Percentiles rank a stretch among this genome's conserved stretches.
These are phyloP conservation scores for Megaustenia siamemsis DNA, from an alignment of 2,888 invertebrate species.

Conservation along the genomic window DNA sequence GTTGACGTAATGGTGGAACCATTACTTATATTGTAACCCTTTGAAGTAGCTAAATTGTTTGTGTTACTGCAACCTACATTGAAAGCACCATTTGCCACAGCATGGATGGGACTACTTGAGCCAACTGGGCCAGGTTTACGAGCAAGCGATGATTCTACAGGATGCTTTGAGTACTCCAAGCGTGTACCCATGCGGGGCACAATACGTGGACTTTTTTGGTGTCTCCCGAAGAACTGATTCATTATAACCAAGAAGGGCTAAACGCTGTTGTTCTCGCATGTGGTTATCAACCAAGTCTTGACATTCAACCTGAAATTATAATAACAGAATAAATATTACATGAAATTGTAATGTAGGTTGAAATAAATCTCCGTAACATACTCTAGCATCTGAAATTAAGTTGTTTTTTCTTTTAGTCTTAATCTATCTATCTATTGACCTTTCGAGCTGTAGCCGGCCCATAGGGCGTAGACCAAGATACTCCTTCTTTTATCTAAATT, in stretches of 20 bases:
- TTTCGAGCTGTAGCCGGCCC: no score
- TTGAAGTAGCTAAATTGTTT: conserved; percentile 25
- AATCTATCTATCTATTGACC: no score
- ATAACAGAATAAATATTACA: neutral
- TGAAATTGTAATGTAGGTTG: no score
- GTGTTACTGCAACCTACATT: conserved; percentile 17
- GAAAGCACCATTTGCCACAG: conserved; percentile 33
- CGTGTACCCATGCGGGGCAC: conserved; percentile 79
- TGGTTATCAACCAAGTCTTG: conserved; percentile 80
- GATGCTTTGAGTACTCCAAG: conserved; percentile 74
- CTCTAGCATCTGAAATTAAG: no score
- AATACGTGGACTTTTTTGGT: conserved; percentile 70
- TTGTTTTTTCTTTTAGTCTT: no score
- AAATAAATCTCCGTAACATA: no score
- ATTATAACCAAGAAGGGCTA: conserved; percentile 52
- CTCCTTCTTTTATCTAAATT: no score
- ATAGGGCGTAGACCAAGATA: no score
- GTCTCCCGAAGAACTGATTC: conserved; percentile 57
- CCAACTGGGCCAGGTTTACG: conserved; percentile 18
- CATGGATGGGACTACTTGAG: conserved; percentile 45
- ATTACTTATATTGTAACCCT: neutral
- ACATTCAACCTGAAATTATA: conserved; percentile 81
- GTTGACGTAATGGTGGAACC: conserved; percentile 22
- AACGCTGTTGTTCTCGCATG: conserved; percentile 60
- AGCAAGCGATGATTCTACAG: conserved; percentile 46